phyloP scores from a whole-genome alignment of 2,797 vertebrate genomes.

The Argyrosomus regius region DNA sequence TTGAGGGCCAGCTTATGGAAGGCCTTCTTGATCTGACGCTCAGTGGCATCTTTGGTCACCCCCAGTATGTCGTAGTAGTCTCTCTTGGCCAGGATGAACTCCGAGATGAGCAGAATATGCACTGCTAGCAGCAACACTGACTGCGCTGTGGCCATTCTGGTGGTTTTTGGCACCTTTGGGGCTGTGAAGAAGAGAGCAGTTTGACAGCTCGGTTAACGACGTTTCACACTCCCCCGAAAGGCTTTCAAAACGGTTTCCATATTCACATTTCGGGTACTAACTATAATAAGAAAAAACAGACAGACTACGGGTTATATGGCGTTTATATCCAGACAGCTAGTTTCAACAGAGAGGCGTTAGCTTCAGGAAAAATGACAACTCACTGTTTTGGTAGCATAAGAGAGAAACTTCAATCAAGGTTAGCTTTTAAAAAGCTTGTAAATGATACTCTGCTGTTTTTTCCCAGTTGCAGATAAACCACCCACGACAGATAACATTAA shows the following conservation, averaged over 20 bases:
- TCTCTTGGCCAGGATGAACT: constrained; percentile 93
- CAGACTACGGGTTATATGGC: neutral
- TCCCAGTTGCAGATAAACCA: neutral
- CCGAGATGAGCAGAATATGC: constrained; percentile 94
- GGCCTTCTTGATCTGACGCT: constrained; percentile 97
- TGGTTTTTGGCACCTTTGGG: constrained; percentile 43
- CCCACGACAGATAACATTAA: neutral
- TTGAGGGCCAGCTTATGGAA: constrained; percentile 97
- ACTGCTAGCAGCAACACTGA: constrained; percentile 91
- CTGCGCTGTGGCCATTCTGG: constrained; percentile 90
- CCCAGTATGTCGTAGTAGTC: constrained; percentile 96
- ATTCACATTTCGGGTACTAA: accelerated
- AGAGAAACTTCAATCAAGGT: neutral
- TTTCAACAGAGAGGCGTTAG: neutral
- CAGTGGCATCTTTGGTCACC: constrained; percentile 92
- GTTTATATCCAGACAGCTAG: neutral
- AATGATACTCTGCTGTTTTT: neutral
- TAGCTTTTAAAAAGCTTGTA: neutral
- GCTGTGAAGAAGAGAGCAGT: constrained; percentile 72
- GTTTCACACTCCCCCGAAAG: neutral
- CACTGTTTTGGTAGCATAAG: neutral
- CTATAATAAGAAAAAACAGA: neutral
- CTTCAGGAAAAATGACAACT: constrained; percentile 14
- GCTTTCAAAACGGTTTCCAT: neutral
- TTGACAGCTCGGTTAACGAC: constrained; percentile 36